phyloP scores from a whole-genome alignment of 2,113 vertebrate genomes.

The Mesoclemmys tuberculata region DNA sequence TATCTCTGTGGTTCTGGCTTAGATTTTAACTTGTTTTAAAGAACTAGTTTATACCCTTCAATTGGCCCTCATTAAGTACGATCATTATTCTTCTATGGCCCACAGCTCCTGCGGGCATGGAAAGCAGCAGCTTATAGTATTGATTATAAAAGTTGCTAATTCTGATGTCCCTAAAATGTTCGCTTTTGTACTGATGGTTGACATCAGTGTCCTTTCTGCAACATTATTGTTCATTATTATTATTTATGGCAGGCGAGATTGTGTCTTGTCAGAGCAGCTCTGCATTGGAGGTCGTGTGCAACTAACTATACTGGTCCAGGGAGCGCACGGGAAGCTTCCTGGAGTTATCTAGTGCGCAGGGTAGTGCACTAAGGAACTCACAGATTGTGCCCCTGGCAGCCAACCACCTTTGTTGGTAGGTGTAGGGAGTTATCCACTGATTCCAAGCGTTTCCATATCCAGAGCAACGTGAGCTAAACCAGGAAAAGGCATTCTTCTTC shows the following conservation, averaged over 20 bases:
- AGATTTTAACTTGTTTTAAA: slow-evolving; percentile 67
- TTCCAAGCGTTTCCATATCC: neutral
- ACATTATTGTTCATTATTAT: neutral
- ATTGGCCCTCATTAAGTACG: slow-evolving; percentile 64
- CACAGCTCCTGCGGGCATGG: slow-evolving; percentile 36
- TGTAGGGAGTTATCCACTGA: neutral
- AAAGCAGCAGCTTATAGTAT: neutral
- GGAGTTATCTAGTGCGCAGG: neutral
- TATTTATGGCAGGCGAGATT: slow-evolving; percentile 6
- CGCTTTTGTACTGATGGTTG: neutral
- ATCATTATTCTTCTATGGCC: slow-evolving; percentile 62
- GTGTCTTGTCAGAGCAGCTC: neutral
- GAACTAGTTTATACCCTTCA: slow-evolving; percentile 65
- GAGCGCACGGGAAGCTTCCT: neutral
- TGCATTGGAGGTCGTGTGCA: neutral
- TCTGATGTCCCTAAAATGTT: neutral
- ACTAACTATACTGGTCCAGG: neutral
- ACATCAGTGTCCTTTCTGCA: slow-evolving; percentile 16
- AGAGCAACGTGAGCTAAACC: neutral
- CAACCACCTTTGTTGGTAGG: neutral
- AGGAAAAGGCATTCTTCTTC: neutral
- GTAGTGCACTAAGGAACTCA: neutral
- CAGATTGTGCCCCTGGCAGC: neutral
- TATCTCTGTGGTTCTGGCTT: slow-evolving; percentile 55
- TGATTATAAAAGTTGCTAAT: neutral